Evolutionary conservation across 1,140 invertebrate genomes (phyloP).

Genomic region (Reticulitermes speratus): DNA sequence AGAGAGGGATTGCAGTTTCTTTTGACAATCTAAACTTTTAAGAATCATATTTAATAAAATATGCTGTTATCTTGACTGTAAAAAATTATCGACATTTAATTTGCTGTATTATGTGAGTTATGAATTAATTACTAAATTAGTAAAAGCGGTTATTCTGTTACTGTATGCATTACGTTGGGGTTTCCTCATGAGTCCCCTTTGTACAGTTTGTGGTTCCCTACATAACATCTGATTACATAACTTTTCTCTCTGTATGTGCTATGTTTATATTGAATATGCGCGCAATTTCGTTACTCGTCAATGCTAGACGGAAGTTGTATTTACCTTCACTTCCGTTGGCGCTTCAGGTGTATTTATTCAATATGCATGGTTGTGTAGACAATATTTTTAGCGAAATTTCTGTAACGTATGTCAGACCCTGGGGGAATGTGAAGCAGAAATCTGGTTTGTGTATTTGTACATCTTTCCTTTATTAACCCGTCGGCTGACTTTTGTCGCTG

Average conservation of each 20-base stretch:
- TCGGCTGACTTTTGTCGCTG: background rate
- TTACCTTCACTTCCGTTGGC: background rate
- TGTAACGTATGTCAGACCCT: background rate
- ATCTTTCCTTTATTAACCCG: background rate
- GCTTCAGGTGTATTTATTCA: conserved; percentile 11
- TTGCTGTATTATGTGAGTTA: no score
- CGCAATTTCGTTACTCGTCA: background rate
- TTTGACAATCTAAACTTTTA: no score
- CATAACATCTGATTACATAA: no score
- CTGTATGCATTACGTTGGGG: no score
- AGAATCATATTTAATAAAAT: no score
- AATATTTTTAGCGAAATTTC: background rate
- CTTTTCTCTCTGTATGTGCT: background rate
- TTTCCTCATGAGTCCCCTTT: no score
- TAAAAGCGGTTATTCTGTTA: no score
- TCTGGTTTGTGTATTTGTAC: background rate
- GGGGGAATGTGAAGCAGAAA: background rate
- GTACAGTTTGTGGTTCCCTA: no score
- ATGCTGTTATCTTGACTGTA: no score
- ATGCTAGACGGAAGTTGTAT: background rate
- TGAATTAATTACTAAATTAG: no score
- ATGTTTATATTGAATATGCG: background rate
- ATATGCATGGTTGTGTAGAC: background rate
- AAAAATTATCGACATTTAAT: no score
- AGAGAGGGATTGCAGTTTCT: no score